Evolutionary conservation across 1,140 invertebrate genomes (phyloP).

Genomic region (Zaprionus davidi): DNA sequence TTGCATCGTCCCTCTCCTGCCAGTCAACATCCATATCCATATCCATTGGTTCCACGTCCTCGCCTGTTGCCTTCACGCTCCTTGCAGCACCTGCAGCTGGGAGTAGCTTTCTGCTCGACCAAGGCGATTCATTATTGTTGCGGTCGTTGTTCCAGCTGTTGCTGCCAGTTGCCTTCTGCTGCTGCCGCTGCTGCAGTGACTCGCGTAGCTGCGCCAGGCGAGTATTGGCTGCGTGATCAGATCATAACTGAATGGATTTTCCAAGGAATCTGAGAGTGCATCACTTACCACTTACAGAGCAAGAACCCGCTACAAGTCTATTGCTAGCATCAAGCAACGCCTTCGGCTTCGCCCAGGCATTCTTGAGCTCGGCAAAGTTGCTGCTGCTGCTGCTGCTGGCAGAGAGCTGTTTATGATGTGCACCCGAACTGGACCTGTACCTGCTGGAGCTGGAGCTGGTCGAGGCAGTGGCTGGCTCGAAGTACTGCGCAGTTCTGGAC

Average conservation of each 20-base stretch:
- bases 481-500: not conserved
- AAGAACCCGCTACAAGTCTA: conserved; percentile 6
- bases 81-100: not conserved
- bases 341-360: conserved; percentile 62
- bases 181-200: conserved; percentile 28
- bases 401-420: not conserved
- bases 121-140: not conserved
- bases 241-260: not conserved
- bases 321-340: conserved; percentile 66
- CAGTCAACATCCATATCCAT: conserved; percentile 48
- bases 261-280: not conserved
- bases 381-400: not conserved
- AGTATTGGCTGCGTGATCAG: conserved; percentile 43
- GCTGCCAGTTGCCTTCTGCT: not conserved
- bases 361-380: not conserved
- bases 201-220: conserved; percentile 36
- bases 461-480: not conserved
- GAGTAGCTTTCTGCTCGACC: not conserved
- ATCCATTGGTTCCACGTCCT: conserved; percentile 54
- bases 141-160: conserved; percentile 24
- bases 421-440: not conserved
- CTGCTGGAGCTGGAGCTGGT: not conserved
- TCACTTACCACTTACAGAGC: conserved; percentile 48
- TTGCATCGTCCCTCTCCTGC: not conserved
- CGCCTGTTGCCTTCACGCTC: not conserved